Conservation (phyloP, 2,797 vertebrate species). For the Austrolebias charrua region DNA sequence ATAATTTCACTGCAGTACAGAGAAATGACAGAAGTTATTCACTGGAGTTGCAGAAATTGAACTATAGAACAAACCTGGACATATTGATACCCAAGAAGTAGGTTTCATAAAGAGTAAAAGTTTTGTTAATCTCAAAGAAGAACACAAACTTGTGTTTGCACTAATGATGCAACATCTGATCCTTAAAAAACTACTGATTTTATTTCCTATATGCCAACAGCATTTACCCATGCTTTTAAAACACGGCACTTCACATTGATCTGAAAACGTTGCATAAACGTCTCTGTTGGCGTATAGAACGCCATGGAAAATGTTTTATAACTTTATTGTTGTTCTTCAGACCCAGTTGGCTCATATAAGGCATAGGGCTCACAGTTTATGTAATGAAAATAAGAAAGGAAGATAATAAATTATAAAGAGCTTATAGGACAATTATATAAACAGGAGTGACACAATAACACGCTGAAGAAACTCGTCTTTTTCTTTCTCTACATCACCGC, state of each 20-base stretch:
- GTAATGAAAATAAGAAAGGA: slow-evolving; percentile 48
- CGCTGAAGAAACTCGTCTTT: too few species aligned
- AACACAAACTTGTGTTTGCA: too few species aligned
- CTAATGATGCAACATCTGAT: too few species aligned
- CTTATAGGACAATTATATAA: too few species aligned
- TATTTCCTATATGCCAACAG: not conserved
- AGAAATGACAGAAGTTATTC: too few species aligned
- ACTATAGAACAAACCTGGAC: not conserved
- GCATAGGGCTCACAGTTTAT: slow-evolving; percentile 50
- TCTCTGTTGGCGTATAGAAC: slow-evolving; percentile 46
- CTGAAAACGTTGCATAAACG: slow-evolving; percentile 58
- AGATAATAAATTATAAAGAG: too few species aligned
- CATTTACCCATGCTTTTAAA: not conserved
- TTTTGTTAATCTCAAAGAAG: too few species aligned
- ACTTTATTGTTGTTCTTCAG: slow-evolving; percentile 65
- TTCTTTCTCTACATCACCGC: too few species aligned
- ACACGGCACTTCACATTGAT: slow-evolving; percentile 21
- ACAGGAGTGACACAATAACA: too few species aligned
- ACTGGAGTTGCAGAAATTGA: not conserved
- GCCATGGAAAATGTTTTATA: slow-evolving; percentile 58
- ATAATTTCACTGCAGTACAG: not conserved
- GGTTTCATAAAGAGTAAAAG: too few species aligned
- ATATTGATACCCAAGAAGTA: too few species aligned
- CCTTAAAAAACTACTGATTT: too few species aligned
- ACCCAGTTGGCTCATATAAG: slow-evolving; percentile 63